These are phyloP conservation scores for Nysson spinosus DNA, from an alignment of 2,888 invertebrate species.

Conservation along the genomic window DNA sequence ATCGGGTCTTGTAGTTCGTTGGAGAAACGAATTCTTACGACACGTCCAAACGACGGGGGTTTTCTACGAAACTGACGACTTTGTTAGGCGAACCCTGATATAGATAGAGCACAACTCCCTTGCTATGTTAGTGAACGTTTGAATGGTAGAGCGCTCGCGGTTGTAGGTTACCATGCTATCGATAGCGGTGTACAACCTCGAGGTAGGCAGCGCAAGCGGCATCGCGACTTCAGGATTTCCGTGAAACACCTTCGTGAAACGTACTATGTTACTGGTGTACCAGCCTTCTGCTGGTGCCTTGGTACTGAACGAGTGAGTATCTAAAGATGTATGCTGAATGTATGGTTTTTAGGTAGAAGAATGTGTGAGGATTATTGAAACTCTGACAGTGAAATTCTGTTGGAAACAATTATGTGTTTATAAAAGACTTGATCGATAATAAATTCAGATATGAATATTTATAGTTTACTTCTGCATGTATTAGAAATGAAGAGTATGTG, in stretches of 20 bases:
- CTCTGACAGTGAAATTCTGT: conserved; percentile 21
- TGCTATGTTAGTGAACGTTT: conserved; percentile 27
- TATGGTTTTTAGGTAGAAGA: conserved; percentile 23
- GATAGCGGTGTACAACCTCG: conserved; percentile 49
- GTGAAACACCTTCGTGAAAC: conserved; percentile 50
- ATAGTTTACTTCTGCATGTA: no score
- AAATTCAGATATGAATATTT: no score
- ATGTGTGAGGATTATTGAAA: conserved; percentile 19
- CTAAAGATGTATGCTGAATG: conserved; percentile 40
- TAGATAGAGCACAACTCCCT: conserved; percentile 40
- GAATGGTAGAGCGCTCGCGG: conserved; percentile 24
- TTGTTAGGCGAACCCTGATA: conserved; percentile 63
- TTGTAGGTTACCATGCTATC: conserved; percentile 56
- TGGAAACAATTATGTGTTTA: no score
- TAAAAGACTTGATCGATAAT: no score
- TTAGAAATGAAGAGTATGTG: no score
- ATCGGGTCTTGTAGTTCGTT: conserved; percentile 43
- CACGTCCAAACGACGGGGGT: conserved; percentile 31
- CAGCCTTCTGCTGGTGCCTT: conserved; percentile 40
- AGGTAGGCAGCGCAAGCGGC: conserved; percentile 49
- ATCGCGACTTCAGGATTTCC: conserved; percentile 34
- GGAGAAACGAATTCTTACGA: conserved; percentile 26
- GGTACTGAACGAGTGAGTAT: conserved; percentile 34
- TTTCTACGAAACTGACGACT: conserved; percentile 60
- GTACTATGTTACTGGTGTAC: conserved; percentile 45